Base-by-base conservation (phyloP, 2,888 invertebrate genomes). In the Temnothorax rugatulus region DNA sequence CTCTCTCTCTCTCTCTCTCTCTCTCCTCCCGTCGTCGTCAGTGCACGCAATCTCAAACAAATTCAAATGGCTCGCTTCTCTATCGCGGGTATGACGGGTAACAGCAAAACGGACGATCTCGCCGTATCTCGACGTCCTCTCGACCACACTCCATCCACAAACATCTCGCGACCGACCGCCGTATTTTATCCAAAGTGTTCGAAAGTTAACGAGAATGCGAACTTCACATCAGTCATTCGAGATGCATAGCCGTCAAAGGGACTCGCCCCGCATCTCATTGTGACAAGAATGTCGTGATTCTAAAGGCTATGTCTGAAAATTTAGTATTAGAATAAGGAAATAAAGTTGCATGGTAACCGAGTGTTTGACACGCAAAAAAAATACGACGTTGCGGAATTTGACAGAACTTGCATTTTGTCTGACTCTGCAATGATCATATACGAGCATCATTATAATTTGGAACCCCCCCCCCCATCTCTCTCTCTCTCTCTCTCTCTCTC, bases 91-190 rank as follows among this genome's bases (percentile, higher is more conserved):
- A 71, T 21, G 47, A n/a, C 9, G 34, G 8, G 47, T 47, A 61
- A 81, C 21, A 13, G 59, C 34, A 21, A 79, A 77, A 66, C n/a
- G 38, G n/a, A 69, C 69, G 38, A 66, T 76, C 52, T n/a, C 41
- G 29, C 18, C 29, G 54, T 54, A 44, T 66, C 57, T 79, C 44
- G 13, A 69, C 34, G 8, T 59, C 34, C 47, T 69, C 21, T 59
- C 59, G 21, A 71, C 47, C 73, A 11, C 79, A 63, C 59, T 47
- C 11, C 34, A 47, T 34, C 50, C 34, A 34, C 47, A 69, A 79
- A 41, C 25, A 47, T 25, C 34, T 57, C 18, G 21, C 21, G 4
- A 52, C 41, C 38, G 13, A 7, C 13, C 25, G 29, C 18, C 41
- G n/a, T 38, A 9, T 29, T 41, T 4, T 54, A 8, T 29, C 54